A percentile compares a stretch with the other conserved stretches of the same genome.
Evolutionary conservation across 2,113 vertebrate genomes (phyloP).

Genomic region (Poecile atricapillus): DNA sequence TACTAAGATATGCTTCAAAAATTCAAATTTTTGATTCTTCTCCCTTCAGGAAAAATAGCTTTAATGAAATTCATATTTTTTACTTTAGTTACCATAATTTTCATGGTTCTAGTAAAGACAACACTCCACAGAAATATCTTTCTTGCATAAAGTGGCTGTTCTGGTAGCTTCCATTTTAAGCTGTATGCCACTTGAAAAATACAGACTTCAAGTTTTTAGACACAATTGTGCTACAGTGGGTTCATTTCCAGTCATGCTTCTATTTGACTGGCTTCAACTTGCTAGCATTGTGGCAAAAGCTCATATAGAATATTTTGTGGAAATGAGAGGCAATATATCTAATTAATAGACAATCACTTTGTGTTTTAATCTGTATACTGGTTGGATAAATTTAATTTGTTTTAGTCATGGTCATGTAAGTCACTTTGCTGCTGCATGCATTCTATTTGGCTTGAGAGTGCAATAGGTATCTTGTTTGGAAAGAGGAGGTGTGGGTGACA

Average conservation of each 20-base stretch:
- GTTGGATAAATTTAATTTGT: background rate
- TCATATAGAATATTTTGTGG: background rate
- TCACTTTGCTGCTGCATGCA: background rate
- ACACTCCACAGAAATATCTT: background rate
- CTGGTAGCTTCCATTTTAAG: background rate
- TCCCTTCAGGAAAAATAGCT: background rate
- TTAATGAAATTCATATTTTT: background rate
- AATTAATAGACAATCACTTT: background rate
- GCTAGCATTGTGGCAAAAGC: background rate
- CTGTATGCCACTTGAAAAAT: background rate
- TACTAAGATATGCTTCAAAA: background rate
- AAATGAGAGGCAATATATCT: background rate
- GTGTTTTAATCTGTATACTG: background rate
- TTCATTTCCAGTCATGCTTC: background rate
- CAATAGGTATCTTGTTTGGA: background rate
- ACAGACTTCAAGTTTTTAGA: background rate
- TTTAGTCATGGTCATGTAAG: background rate
- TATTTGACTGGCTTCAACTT: background rate
- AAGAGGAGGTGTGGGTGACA: background rate
- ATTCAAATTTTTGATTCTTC: background rate
- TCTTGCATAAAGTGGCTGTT: background rate
- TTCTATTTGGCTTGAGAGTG: background rate
- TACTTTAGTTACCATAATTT: background rate
- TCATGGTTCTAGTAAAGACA: background rate
- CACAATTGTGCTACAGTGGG: background rate